Percentiles rank a stretch among this genome's conserved stretches.
Evolutionary conservation across 2,113 vertebrate genomes (phyloP).

Genomic region (Actenoides lindsayi): DNA sequence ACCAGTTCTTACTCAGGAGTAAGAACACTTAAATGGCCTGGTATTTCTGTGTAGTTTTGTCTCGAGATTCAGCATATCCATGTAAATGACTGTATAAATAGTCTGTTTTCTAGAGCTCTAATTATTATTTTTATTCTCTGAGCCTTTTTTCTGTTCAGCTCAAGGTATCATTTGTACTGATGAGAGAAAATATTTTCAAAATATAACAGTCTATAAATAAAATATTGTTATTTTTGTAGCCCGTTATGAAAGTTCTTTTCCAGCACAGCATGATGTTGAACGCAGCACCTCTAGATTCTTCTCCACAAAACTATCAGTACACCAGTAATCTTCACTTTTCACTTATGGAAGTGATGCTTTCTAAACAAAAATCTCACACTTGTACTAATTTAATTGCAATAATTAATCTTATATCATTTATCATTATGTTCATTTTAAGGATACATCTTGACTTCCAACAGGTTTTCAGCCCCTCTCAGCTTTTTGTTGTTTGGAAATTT

Average conservation of each 20-base stretch:
- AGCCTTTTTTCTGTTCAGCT: neutral
- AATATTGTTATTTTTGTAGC: neutral
- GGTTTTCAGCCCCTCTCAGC: neutral
- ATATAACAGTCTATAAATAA: neutral
- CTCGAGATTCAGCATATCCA: neutral
- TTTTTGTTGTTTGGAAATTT: neutral
- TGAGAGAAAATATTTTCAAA: slow-evolving; percentile 8
- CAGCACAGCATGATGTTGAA: neutral
- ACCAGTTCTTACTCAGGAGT: neutral
- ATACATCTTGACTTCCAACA: neutral
- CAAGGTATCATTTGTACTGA: neutral
- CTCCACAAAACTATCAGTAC: neutral
- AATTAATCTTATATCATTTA: neutral
- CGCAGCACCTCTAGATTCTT: neutral
- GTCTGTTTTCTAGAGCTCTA: neutral
- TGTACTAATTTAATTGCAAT: neutral
- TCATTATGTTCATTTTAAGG: neutral
- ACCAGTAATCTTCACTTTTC: neutral
- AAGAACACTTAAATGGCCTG: neutral
- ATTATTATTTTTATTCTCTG: neutral
- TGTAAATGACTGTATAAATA: neutral
- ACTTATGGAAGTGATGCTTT: neutral
- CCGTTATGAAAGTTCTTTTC: neutral
- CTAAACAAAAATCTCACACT: neutral
- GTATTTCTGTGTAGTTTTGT: neutral